Percentiles rank a stretch among this genome's conserved stretches.
phyloP scores from a whole-genome alignment of 2,797 vertebrate species.

The Potorous gilbertii region DNA sequence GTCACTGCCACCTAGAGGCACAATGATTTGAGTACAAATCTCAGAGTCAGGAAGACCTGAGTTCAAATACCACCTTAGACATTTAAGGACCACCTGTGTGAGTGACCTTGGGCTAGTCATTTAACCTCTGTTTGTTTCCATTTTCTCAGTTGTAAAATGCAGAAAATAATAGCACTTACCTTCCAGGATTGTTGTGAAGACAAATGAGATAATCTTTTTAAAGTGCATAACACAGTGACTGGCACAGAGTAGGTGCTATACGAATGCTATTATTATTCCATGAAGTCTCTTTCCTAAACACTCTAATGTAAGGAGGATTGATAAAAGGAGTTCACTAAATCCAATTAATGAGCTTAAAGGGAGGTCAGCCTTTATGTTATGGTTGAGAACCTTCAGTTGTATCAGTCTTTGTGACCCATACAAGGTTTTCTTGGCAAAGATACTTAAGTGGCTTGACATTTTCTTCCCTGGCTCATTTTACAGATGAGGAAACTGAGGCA shows the following conservation, averaged over 20 bases:
- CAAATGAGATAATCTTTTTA: not conserved
- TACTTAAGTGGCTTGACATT: not conserved
- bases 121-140: not conserved
- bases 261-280: not conserved
- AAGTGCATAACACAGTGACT: not conserved
- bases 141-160: not conserved
- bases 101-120: not conserved
- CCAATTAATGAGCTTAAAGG: not conserved
- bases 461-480: not conserved
- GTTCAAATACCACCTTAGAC: not conserved
- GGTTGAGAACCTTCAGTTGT: not conserved
- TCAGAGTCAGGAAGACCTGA: not conserved
- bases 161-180: not conserved
- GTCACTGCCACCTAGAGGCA: not conserved
- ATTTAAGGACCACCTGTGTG: not conserved
- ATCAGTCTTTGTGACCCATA: not conserved
- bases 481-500: not conserved
- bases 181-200: not conserved
- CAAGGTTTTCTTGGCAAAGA: not conserved
- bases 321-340: not conserved
- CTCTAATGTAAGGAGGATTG: not conserved
- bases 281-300: not conserved
- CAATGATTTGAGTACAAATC: not conserved
- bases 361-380: not conserved
- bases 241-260: not conserved